A percentile compares a stretch with the other conserved stretches of the same genome.
phyloP scores from a whole-genome alignment of 2,113 vertebrate genomes.

The Lonchura striata region DNA sequence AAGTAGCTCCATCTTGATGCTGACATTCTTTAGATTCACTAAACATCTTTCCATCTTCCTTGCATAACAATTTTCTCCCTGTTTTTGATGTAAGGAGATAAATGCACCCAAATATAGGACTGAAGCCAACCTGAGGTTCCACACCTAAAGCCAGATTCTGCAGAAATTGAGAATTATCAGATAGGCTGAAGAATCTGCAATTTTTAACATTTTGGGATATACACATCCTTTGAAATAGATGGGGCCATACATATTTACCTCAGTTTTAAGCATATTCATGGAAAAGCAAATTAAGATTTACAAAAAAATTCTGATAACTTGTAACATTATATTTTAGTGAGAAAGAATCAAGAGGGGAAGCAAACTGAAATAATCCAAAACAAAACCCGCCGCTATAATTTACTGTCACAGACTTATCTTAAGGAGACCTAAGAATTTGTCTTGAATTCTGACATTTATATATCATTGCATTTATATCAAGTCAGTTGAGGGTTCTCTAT shows the following conservation, averaged over 20 bases:
- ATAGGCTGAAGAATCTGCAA: background rate
- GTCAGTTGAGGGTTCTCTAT: background rate
- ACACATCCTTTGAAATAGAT: background rate
- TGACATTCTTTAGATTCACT: background rate
- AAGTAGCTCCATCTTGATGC: background rate
- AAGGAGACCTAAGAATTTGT: background rate
- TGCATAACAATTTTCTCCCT: background rate
- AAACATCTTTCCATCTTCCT: background rate
- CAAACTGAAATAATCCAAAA: background rate
- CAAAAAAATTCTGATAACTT: background rate
- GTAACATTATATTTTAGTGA: background rate
- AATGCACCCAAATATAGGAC: background rate
- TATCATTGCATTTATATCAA: background rate
- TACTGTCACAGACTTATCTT: background rate
- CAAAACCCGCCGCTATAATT: background rate
- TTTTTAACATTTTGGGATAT: background rate
- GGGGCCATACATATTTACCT: background rate
- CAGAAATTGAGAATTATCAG: background rate
- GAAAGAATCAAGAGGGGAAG: background rate
- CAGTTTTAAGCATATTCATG: background rate
- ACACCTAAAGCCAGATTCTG: background rate
- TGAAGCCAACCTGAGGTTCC: background rate
- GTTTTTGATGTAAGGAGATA: background rate
- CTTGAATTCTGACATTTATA: background rate
- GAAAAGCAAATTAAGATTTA: background rate